phyloP scores from a whole-genome alignment of 1,140 invertebrate species.

The Drosophila suzukii region DNA sequence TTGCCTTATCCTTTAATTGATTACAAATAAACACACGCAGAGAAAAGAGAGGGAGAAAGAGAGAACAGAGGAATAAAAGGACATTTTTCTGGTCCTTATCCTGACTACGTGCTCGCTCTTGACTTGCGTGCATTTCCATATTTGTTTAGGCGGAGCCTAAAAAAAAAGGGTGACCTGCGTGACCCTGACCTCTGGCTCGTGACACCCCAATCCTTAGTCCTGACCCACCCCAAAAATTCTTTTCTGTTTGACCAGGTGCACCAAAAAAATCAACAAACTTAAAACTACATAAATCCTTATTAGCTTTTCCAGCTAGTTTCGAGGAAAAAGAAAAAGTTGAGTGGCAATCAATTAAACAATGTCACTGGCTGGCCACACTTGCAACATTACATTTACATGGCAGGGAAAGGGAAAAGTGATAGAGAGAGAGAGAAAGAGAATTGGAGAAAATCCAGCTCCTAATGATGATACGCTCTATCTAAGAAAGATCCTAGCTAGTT shows the following conservation, averaged over 20 bases:
- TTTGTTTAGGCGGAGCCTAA: conserved; percentile 57
- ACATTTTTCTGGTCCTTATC: conserved; percentile 39
- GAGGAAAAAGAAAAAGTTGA: conserved; percentile 13
- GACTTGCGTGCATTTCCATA: conserved; percentile 56
- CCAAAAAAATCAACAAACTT: conserved; percentile 58
- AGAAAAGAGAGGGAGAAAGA: background rate
- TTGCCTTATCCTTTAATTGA: conserved; percentile 75
- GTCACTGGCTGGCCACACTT: conserved; percentile 46
- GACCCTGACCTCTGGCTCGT: conserved; percentile 55
- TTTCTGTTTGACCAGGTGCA: conserved; percentile 68
- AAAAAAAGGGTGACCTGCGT: conserved; percentile 56
- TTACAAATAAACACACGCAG: conserved; percentile 68
- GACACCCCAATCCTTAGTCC: conserved; percentile 9
- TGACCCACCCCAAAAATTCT: conserved; percentile 52
- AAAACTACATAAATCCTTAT: conserved; percentile 67
- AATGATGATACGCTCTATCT: conserved; percentile 3
- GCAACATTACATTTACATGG: conserved; percentile 18
- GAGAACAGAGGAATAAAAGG: conserved; percentile 3
- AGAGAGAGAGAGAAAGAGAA: background rate
- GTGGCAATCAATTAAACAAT: conserved; percentile 71
- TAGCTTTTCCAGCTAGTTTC: conserved; percentile 48
- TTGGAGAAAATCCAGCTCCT: conserved; percentile 1
- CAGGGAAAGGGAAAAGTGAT: background rate
- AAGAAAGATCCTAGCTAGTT: background rate
- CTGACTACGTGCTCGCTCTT: conserved; percentile 43